phyloP scores from a whole-genome alignment of 2,888 invertebrate species.

The Meliscaeva auricollis region DNA sequence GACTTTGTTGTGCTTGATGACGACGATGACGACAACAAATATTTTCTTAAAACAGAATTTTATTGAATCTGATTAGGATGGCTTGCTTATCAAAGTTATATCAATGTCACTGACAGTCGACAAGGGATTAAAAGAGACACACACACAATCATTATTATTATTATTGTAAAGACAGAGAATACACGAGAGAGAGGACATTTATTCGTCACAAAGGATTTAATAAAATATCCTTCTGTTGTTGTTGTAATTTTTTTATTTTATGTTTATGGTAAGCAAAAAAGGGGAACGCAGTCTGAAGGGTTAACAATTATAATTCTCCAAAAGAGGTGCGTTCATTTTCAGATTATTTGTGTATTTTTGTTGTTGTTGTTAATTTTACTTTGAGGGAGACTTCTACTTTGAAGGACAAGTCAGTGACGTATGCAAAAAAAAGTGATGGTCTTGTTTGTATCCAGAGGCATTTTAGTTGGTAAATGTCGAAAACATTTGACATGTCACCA shows the following conservation, averaged over 20 bases:
- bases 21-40: conserved; percentile 20
- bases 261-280: background rate
- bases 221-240: conserved; percentile 34
- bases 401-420: conserved; percentile 34
- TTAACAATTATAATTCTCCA: conserved; percentile 7
- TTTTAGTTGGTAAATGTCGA: conserved; percentile 82
- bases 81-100: conserved; percentile 83
- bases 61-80: conserved; percentile 63
- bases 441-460: conserved; percentile 78
- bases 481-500: conserved; percentile 77
- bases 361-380: background rate
- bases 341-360: conserved; percentile 21
- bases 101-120: conserved; percentile 83
- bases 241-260: background rate
- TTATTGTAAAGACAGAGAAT: conserved; percentile 40
- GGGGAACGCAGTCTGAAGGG: conserved; percentile 8
- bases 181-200: conserved; percentile 79
- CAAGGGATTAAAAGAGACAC: conserved; percentile 81
- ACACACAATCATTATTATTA: conserved; percentile 22
- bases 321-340: conserved; percentile 29
- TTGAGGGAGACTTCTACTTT: conserved; percentile 35
- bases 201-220: conserved; percentile 77
- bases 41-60: conserved; percentile 49
- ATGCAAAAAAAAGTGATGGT: conserved; percentile 11
- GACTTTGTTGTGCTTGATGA: conserved; percentile 16